Evolutionary conservation across 2,113 vertebrate genomes (phyloP), one percentile per base, ranked within the genome.

Genomic region (Amia ocellicauda): DNA sequence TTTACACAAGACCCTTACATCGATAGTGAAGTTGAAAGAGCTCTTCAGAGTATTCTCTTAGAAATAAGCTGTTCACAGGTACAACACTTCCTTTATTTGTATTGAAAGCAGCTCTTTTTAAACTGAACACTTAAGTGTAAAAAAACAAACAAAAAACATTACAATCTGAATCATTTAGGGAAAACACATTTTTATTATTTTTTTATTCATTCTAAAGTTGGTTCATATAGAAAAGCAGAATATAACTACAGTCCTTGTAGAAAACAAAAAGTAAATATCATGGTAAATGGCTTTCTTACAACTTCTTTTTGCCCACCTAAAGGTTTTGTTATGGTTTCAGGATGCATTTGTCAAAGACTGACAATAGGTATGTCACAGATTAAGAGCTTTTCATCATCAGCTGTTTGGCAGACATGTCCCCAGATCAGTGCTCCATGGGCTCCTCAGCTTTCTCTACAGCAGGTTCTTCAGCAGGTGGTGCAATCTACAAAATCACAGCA

Each of bases 371-470:
- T 14, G 20, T 36, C 47, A 45, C n/a, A 22, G 17, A 17, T 40
- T 19, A 10, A 4, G 26, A 26, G 31, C 52, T 64, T 52, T 58
- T 41, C 41, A 17, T 57, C 2, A 19, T 36, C 31, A 36, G 31
- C 17, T 23, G 20, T 19, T 22, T 14, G 28, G 22, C 36, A 19
- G 27, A 27, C 51, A 22, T 7, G 24, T 11, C 23, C 13, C 22
- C 2, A 27, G 20, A 52, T 84, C 87, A 92, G 78, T 91, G 90
- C 64, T 91, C 89, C 90, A 92, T 92, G 0, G 91, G 91, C 64
- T 91, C 90, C 42, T 92, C 90, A 50, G 87, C 78, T 64, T 92
- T 92, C 65, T 91, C 89, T 76, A 80, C 76, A 19, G 59, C 7
- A 60, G 85, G 62, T 66, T 90, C 90, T 56, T 91, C 90, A 76